Evolutionary conservation across 2,888 invertebrate species (phyloP).

Genomic region (Hybos culiciformis): DNA sequence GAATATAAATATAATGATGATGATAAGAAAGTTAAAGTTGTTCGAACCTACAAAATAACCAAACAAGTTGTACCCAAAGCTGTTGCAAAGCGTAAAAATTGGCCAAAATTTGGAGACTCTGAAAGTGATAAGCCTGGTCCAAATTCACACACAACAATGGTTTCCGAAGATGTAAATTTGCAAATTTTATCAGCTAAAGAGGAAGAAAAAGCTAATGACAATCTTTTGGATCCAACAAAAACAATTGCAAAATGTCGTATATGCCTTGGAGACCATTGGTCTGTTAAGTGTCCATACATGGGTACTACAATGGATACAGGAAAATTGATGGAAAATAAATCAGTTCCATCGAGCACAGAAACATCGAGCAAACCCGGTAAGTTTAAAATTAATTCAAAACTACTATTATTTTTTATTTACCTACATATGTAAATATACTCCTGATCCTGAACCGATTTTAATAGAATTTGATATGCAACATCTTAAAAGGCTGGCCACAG

Average conservation of each 20-base stretch:
- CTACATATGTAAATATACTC: too few relatives aligned
- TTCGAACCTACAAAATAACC: constrained; percentile 85
- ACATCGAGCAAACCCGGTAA: constrained; percentile 30
- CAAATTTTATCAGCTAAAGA: constrained; percentile 81
- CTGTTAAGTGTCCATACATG: constrained; percentile 94
- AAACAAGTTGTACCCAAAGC: constrained; percentile 79
- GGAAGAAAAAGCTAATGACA: constrained; percentile 77
- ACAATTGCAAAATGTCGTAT: constrained; percentile 64
- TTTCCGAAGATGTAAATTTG: constrained; percentile 92
- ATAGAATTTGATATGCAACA: too few relatives aligned
- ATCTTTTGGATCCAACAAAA: constrained; percentile 71
- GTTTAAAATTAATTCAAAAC: too few relatives aligned
- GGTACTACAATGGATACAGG: constrained; percentile 65
- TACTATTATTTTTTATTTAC: too few relatives aligned
- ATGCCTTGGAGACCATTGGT: constrained; percentile 96
- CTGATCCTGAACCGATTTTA: too few relatives aligned
- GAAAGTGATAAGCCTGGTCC: constrained; percentile 89
- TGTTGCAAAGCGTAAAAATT: constrained; percentile 84
- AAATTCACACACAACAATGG: constrained; percentile 93
- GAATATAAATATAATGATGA: constrained; percentile 87
- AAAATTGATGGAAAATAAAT: constrained; percentile 45
- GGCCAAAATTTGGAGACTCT: constrained; percentile 92
- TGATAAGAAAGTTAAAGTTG: constrained; percentile 77
- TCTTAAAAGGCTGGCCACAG: too few relatives aligned
- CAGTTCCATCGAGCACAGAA: constrained; percentile 31